Evolutionary conservation across 2,888 invertebrate genomes (phyloP).

Genomic region (Cyclophora punctaria): DNA sequence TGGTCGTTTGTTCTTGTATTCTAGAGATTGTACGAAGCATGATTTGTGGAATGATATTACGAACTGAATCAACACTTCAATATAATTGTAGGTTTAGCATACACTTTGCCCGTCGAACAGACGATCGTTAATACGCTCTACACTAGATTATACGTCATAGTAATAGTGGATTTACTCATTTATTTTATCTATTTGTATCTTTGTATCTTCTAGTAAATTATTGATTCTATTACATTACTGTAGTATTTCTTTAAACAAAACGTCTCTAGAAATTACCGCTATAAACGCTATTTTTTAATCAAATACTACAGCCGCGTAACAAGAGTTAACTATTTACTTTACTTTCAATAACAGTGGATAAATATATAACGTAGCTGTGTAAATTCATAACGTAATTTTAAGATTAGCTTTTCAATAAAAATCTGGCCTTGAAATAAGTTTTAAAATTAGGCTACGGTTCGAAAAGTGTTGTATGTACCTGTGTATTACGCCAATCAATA

Average conservation of each 20-base stretch:
- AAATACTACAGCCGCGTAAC: too few species aligned
- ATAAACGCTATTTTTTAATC: too few species aligned
- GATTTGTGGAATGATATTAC: too few species aligned
- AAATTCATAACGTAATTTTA: slow-evolving; percentile 26
- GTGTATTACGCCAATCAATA: slow-evolving; percentile 60
- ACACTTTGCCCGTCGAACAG: neutral
- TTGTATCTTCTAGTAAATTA: too few species aligned
- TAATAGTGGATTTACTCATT: slow-evolving; percentile 37
- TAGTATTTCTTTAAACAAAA: slow-evolving; percentile 4
- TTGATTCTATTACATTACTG: too few species aligned
- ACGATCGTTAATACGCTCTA: slow-evolving; percentile 11
- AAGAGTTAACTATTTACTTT: neutral
- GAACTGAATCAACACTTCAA: too few species aligned
- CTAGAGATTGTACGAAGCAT: too few species aligned
- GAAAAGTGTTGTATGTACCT: slow-evolving; percentile 60
- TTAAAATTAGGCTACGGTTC: slow-evolving; percentile 44
- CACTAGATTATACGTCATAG: slow-evolving; percentile 39
- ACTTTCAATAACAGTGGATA: slow-evolving; percentile 22
- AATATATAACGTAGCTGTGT: slow-evolving; percentile 38
- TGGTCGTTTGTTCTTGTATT: too few species aligned
- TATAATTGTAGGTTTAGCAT: too few species aligned
- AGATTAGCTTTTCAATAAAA: slow-evolving; percentile 39
- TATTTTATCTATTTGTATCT: slow-evolving; percentile 39
- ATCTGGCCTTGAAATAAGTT: slow-evolving; percentile 42
- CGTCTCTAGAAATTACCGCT: too few species aligned